Evolutionary conservation across 2,113 vertebrate genomes (phyloP).

Genomic region (Ochotona curzoniae): DNA sequence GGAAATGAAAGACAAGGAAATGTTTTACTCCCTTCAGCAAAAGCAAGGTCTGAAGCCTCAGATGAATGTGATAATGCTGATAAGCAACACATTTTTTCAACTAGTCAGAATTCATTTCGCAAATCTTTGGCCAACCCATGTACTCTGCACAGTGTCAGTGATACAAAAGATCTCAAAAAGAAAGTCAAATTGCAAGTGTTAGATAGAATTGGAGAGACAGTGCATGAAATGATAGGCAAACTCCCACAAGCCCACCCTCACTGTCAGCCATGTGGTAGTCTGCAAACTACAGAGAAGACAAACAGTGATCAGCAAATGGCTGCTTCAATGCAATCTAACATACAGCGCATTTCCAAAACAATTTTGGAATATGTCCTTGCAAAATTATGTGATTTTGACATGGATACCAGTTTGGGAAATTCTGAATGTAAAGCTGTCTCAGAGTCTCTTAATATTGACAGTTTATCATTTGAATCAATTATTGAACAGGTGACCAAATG

Average conservation of each 20-base stretch:
- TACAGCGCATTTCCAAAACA: slow-evolving; percentile 64
- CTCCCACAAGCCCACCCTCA: not conserved
- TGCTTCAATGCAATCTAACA: slow-evolving; percentile 9
- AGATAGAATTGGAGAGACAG: slow-evolving; percentile 70
- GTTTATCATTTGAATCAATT: slow-evolving; percentile 59
- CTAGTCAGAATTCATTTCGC: not conserved
- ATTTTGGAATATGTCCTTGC: slow-evolving; percentile 76
- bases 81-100: slow-evolving; percentile 27
- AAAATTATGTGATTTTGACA: slow-evolving; percentile 66
- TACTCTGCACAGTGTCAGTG: slow-evolving; percentile 37
- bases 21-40: not conserved
- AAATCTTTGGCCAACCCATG: slow-evolving; percentile 56
- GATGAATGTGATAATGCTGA: not conserved
- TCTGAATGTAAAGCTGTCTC: slow-evolving; percentile 9
- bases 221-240: slow-evolving; percentile 72
- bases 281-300: not conserved
- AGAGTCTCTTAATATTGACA: slow-evolving; percentile 52
- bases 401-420: not conserved
- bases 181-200: slow-evolving; percentile 56
- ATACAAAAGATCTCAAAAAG: slow-evolving; percentile 20
- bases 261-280: not conserved
- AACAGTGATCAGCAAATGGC: not conserved
- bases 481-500: slow-evolving; percentile 73
- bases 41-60: not conserved
- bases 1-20: not conserved